Base-by-base conservation (phyloP, 92 coral and sea anemone genomes). In the Blastomussa wellsi region DNA sequence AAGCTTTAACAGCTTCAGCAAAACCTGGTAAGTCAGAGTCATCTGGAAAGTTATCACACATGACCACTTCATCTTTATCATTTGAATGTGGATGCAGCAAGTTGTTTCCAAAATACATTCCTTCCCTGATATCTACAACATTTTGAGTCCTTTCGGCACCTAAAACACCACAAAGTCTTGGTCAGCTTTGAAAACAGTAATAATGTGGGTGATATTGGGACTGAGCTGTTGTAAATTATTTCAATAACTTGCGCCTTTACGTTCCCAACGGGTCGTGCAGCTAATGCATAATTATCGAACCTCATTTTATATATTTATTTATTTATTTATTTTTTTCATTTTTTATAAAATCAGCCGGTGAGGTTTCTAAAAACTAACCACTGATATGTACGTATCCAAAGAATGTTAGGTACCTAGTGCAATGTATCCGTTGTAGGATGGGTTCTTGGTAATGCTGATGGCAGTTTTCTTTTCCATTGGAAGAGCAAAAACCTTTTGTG, bases 41-140 rank as follows among this genome's bases (percentile, higher is more conserved):
- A 52, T 81, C 79, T 17, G 91, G 93, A 82, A 80, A 88, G 42
- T 77, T 86, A 52, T 90, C 84, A 31, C 77, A 70, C 29, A 68
- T 84, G 26, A 55, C 65, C 65, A 22, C 24, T 24, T 28, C 65
- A 57, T 57, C 65, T 57, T 57, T 29, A 28, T 57, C 12, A 29
- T 51, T 17, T 51, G 19, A n/a, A n/a, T 44, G 49, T 44, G 49
- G 7, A 57, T 57, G 65, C 65, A 22, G 74, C 91, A 88, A 42
- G 0, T 39, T 71, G 35, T 19, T 35, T 0, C 89, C 86, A 72
- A 87, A 90, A 37, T 79, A 92, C 1, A 92, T 20, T 14, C 95
- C 95, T 74, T 92, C 95, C 55, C 91, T 92, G 78, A 92, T 79
- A 35, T 92, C 93, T 37, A 82, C 74, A 39, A 76, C 81, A 11